Evolutionary conservation across 1,140 invertebrate genomes (phyloP), one percentile per base, ranked within the genome.

Genomic region (Diachasma alloeum): DNA sequence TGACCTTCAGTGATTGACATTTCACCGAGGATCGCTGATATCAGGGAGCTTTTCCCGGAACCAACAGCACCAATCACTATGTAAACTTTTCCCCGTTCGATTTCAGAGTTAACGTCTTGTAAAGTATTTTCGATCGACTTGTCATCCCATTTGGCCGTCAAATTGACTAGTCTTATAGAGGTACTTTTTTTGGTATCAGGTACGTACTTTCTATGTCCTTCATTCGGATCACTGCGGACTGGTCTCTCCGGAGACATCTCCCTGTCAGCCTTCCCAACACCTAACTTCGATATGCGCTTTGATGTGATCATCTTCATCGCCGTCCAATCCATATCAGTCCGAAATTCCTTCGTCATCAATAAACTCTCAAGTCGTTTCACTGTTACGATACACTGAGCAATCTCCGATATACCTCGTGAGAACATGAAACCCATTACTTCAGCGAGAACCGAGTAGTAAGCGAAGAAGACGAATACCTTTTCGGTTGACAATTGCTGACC

Each of bases 351-450:
- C 63, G 87, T 89, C 39, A 87, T 82, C 39, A 92, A 78, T 46
- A 91, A 92, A 3, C 87, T 83, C 76, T 92, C 89, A 0, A 94
- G 81, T 73, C 93, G 85, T 74, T 88, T 90, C 0, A 94, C 90
- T 0, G 93, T 92, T 0, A 94, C 92, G 42, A 91, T 82, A 4
- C 90, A 88, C 79, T 93, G 92, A 0, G 92, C 91, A 24, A 92
- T 85, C 80, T 92, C 93, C 0, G 93, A 91, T 53, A 94, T 91
- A 6, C 93, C 94, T 11, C 93, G 90, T 0, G 94, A 93, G 80
- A 95, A 94, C 90, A 94, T 92, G 19, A 93, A 89, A 0, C 93
- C 92, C 91, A 95, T 92, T 5, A 92, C 92, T 19, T 92, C 89
- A 0, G 93, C 89, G 0, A 95, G 82, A 5, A 92, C 90, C 77